Conservation (phyloP, 2,888 invertebrate species). For the Parnassius orleans region DNA sequence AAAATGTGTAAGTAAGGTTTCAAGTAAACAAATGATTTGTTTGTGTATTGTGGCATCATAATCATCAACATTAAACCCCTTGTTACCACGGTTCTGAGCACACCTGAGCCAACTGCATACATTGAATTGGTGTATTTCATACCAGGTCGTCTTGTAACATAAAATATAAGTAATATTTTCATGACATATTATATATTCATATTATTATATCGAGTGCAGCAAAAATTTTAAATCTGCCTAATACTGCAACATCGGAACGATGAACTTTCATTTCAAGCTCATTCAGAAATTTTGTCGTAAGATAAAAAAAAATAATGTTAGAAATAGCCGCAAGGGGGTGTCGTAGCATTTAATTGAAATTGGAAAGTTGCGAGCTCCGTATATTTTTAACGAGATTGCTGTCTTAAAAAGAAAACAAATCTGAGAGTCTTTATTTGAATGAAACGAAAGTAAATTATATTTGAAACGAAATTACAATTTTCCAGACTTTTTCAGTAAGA, state of each 20-base stretch:
- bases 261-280: neutral
- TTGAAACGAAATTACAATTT: slow-evolving; percentile 5
- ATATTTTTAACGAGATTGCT: slow-evolving; percentile 3
- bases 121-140: no score
- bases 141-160: no score
- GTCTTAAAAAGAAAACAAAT: slow-evolving; percentile 6
- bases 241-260: slow-evolving; percentile 6
- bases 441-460: slow-evolving; percentile 12
- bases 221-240: neutral
- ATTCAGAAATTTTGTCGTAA: neutral
- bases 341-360: slow-evolving; percentile 18
- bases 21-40: no score
- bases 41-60: no score
- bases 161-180: no score
- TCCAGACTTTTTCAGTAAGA: neutral
- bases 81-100: no score
- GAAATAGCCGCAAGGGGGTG: slow-evolving; percentile 12
- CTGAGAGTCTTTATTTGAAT: neutral
- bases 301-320: slow-evolving; percentile 8
- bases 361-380: slow-evolving; percentile 18
- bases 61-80: no score
- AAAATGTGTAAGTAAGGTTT: no score
- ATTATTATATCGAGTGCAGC: no score
- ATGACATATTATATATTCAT: no score
- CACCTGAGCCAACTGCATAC: no score